Evolutionary conservation across 2,888 invertebrate species (phyloP).

Genomic region (Drosophila quasianomalipes): DNA sequence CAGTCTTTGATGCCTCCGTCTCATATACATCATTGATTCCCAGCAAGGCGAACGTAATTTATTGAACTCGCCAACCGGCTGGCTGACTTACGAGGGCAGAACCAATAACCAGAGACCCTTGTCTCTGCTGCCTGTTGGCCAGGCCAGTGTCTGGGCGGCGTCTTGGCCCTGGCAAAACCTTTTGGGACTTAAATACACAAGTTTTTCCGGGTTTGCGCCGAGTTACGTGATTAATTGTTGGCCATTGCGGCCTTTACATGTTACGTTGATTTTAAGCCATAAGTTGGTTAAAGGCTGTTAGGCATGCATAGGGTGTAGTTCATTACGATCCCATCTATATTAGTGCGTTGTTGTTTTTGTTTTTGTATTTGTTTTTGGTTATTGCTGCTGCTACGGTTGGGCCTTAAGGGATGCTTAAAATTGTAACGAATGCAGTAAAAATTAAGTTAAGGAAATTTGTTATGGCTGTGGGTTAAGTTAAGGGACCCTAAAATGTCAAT

Average conservation of each 20-base stretch:
- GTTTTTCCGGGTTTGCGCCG: constrained; percentile 60
- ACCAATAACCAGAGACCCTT: constrained; percentile 29
- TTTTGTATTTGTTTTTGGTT: background rate
- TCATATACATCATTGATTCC: constrained; percentile 69
- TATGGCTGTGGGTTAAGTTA: background rate
- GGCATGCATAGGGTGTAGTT: constrained; percentile 67
- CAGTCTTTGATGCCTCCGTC: constrained; percentile 68
- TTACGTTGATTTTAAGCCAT: constrained; percentile 72
- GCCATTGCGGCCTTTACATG: constrained; percentile 56
- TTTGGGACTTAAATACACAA: constrained; percentile 69
- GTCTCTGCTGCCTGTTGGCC: constrained; percentile 19
- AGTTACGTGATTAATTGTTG: constrained; percentile 71
- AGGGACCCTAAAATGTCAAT: background rate
- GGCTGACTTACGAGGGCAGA: constrained; percentile 43
- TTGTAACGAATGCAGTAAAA: background rate
- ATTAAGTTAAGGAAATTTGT: background rate
- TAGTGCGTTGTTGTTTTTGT: constrained; percentile 22
- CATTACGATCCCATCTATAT: constrained; percentile 54
- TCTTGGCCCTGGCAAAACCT: constrained; percentile 45
- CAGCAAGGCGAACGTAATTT: constrained; percentile 66
- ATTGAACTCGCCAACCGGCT: constrained; percentile 62
- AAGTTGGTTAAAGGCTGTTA: constrained; percentile 62
- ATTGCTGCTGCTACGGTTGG: background rate
- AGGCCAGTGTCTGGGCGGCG: constrained; percentile 1
- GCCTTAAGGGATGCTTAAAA: constrained; percentile 4